phyloP scores from a whole-genome alignment of 2,888 invertebrate species.

The Helicoverpa assulta region DNA sequence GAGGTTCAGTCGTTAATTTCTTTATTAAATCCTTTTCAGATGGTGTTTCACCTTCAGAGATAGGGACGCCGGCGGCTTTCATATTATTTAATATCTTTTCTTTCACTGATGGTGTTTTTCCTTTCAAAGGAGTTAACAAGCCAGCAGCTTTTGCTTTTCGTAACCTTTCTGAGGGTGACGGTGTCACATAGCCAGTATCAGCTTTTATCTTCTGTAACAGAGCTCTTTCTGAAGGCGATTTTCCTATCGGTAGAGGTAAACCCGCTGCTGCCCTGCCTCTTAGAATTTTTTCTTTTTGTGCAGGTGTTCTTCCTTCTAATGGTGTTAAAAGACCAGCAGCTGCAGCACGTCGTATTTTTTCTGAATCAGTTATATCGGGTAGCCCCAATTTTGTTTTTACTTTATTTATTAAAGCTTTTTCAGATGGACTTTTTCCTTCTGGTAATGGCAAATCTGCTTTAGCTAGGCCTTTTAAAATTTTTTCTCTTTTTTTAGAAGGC shows the following conservation, averaged over 20 bases:
- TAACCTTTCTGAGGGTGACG: constrained; percentile 35
- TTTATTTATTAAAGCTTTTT: constrained; percentile 29
- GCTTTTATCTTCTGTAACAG: constrained; percentile 45
- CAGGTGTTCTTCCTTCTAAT: constrained; percentile 56
- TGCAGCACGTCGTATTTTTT: constrained; percentile 39
- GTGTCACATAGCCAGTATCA: constrained; percentile 36
- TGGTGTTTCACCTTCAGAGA: constrained; percentile 42
- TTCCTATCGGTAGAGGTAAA: constrained; percentile 38
- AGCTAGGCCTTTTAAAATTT: constrained; percentile 25
- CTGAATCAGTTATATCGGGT: constrained; percentile 18
- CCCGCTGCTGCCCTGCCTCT: constrained; percentile 60
- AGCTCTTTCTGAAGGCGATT: constrained; percentile 41
- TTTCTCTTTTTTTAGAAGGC: constrained; percentile 23
- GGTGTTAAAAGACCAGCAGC: constrained; percentile 40
- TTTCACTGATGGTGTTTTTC: constrained; percentile 25
- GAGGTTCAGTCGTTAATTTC: constrained; percentile 48
- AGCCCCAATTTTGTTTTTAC: constrained; percentile 18
- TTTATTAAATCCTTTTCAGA: constrained; percentile 55
- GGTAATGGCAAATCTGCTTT: constrained; percentile 41
- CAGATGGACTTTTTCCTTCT: constrained; percentile 37
- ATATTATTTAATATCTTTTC: constrained; percentile 25
- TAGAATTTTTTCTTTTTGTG: constrained; percentile 65
- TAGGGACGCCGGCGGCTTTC: constrained; percentile 24
- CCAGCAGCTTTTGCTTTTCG: constrained; percentile 38
- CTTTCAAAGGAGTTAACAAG: constrained; percentile 30